A percentile compares a stretch with the other conserved stretches of the same genome.
phyloP scores from a whole-genome alignment of 2,888 invertebrate species.

The Prenolepis imparis region DNA sequence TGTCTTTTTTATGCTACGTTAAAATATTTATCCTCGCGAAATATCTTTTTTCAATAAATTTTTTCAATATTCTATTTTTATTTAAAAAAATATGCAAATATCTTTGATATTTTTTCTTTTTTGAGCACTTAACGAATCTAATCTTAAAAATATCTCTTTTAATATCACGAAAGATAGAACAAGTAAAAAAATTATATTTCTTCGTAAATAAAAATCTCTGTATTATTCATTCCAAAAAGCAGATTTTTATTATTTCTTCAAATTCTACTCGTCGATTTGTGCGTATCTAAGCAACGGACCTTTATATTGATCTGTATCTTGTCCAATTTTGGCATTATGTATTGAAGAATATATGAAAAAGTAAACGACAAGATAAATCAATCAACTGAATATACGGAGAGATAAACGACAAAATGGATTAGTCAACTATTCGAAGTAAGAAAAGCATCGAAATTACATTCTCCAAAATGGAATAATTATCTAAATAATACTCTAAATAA shows the following conservation, averaged over 20 bases:
- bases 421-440: slow-evolving; percentile 23
- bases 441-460: slow-evolving; percentile 42
- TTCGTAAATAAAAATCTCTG: slow-evolving; percentile 11
- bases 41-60: neutral
- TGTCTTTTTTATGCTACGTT: neutral
- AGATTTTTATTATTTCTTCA: slow-evolving; percentile 11
- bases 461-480: slow-evolving; percentile 41
- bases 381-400: slow-evolving; percentile 17
- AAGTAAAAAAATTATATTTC: slow-evolving; percentile 17
- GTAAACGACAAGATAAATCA: slow-evolving; percentile 29
- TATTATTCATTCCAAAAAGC: neutral
- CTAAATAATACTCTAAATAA: too few species aligned
- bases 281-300: neutral
- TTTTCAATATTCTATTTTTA: neutral
- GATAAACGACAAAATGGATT: slow-evolving; percentile 30
- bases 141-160: neutral
- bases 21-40: neutral
- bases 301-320: slow-evolving; percentile 33
- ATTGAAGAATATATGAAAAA: slow-evolving; percentile 25
- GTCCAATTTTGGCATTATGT: slow-evolving; percentile 11
- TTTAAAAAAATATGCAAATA: neutral
- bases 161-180: neutral
- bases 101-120: neutral
- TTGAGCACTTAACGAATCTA: neutral
- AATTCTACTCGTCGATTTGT: slow-evolving; percentile 9